Percentiles rank a stretch among this genome's conserved stretches.
Evolutionary conservation across 37 sponge, comb jelly and placozoan species (phyloP).

Genomic region (Chondrosia reniformis): DNA sequence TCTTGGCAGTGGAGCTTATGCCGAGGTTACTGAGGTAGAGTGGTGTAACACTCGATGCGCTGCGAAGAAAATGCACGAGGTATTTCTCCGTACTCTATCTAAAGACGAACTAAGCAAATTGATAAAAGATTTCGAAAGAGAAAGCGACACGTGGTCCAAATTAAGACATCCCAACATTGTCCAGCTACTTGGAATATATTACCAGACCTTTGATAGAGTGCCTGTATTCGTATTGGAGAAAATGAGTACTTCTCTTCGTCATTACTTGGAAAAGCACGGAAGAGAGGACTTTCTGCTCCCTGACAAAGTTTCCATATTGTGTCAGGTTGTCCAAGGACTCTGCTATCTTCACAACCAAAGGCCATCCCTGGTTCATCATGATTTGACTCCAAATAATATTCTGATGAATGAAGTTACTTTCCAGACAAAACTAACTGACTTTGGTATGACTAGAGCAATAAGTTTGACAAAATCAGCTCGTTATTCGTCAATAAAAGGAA

Average conservation of each 20-base stretch:
- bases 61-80: background rate
- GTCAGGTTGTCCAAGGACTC: background rate
- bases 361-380: conserved; percentile 21
- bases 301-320: too few species aligned
- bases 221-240: conserved; percentile 2
- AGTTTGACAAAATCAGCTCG: background rate
- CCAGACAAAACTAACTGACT: background rate
- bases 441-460: background rate
- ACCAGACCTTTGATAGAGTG: background rate
- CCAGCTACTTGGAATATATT: background rate
- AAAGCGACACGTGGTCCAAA: background rate
- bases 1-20: background rate
- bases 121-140: background rate
- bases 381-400: conserved; percentile 15
- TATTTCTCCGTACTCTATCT: background rate
- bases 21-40: background rate
- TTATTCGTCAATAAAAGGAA: background rate
- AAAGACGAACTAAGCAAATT: background rate
- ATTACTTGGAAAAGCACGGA: background rate
- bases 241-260: background rate
- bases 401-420: background rate
- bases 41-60: background rate
- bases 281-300: background rate
- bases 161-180: background rate
- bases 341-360: background rate